phyloP scores from a whole-genome alignment of 2,797 vertebrate species.

The Ciconia nigra region DNA sequence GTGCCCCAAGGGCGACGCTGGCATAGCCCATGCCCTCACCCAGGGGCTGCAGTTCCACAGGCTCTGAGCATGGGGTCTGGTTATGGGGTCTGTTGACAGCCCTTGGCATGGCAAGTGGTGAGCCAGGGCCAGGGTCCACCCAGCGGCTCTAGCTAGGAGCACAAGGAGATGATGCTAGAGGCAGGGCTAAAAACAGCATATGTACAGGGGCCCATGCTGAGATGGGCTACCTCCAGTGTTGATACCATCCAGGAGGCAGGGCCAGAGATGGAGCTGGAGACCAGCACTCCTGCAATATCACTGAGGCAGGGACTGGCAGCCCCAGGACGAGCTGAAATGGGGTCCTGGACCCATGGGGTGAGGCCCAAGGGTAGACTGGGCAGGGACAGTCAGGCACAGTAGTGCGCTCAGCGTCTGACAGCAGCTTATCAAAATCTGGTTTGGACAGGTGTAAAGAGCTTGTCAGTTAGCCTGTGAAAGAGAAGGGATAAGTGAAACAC shows the following conservation, averaged over 20 bases:
- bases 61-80: accelerated
- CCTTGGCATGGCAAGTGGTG: accelerated
- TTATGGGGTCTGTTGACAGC: neutral
- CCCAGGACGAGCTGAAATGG: neutral
- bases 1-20: accelerated
- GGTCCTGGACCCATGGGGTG: accelerated
- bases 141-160: neutral
- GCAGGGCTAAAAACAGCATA: neutral
- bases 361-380: neutral
- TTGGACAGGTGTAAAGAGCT: neutral
- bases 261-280: neutral
- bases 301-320: neutral
- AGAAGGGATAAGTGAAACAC: neutral
- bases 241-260: neutral
- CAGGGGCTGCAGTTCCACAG: neutral
- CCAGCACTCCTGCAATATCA: neutral
- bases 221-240: accelerated
- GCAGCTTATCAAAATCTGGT: neutral
- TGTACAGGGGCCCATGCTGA: neutral
- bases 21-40: accelerated
- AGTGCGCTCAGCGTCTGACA: neutral
- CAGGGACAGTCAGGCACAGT: neutral
- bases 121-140: neutral
- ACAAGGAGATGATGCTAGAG: accelerated
- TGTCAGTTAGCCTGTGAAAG: neutral